Conservation (phyloP, 2,113 vertebrate genomes). For the Ctenomys sociabilis region DNA sequence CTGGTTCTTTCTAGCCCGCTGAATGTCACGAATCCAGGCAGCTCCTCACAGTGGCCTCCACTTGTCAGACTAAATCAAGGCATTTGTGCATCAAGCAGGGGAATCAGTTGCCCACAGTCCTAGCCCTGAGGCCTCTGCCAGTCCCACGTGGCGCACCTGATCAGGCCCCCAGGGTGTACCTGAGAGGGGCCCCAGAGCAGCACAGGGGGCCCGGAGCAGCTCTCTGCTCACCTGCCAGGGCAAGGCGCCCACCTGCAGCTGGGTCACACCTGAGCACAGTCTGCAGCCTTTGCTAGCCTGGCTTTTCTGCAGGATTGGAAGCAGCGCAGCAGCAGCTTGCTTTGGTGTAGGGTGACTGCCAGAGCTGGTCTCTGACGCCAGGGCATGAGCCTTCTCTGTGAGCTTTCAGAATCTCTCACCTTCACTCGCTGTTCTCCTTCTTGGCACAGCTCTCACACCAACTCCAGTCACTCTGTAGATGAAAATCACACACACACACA, state of each 20-base stretch:
- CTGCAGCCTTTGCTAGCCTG: neutral
- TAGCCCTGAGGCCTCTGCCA: neutral
- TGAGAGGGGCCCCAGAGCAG: neutral
- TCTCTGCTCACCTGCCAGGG: neutral
- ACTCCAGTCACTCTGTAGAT: neutral
- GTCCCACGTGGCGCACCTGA: neutral
- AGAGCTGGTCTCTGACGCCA: neutral
- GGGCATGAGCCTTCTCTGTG: neutral
- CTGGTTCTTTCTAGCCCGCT: constrained; percentile 69
- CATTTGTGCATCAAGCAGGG: neutral
- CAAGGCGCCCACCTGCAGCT: neutral
- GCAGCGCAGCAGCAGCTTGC: neutral
- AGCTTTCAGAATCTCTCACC: neutral
- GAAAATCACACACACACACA: neutral
- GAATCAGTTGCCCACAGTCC: neutral
- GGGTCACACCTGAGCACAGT: neutral
- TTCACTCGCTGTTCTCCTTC: neutral
- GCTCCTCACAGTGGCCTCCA: constrained; percentile 33
- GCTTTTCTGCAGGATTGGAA: neutral
- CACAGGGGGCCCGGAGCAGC: neutral
- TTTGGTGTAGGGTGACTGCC: neutral
- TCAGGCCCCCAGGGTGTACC: neutral
- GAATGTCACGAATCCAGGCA: constrained; percentile 69
- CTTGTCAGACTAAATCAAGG: constrained; percentile 71
- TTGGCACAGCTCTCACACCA: neutral